Evolutionary conservation across 2,797 vertebrate species (phyloP), one percentile per base, ranked within the genome.

Genomic region (Brotogeris chrysoptera): DNA sequence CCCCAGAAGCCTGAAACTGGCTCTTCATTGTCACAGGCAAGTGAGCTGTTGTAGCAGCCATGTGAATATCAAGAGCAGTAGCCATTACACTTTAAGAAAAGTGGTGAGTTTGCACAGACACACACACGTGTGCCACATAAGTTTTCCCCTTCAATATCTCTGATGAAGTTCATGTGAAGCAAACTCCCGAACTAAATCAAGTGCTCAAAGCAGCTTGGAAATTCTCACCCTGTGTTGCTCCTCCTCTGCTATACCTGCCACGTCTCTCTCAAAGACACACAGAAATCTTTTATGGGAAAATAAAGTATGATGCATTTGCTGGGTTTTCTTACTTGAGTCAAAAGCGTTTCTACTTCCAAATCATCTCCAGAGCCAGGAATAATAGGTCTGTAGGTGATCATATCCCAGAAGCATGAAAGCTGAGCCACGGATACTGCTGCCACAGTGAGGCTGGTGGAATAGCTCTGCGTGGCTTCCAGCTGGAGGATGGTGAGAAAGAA

Each of bases 71-170:
- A 41, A 73, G 50, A 50, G 69, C 2, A 2, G 64, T 52, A 16
- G 23, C 39, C 0, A 0, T 53, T 32, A 30, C 11, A 12, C 32
- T 41, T 10, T 5, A 27, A 50, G 73, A 14, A 25, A n/a, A 68
- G 59, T 2, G 17, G 53, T 52, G 77, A 46, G 63, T 61, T 78
- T 43, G 19, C 32, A 74, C 39, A n/a, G 1, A 30, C 10, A 19
- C n/a, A 27, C 6, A 23, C 2, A 2, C 0, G 0, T 18, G 44
- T 24, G 9, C 3, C 69, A 44, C 10, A 19, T 8, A 15, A 12
- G 10, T 63, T 53, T 68, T 34, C 50, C n/a, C 14, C 28, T 44
- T 21, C 10, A 23, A 3, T 14, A 53, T 18, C 55, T 77, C 55
- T 41, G 43, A 41, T 63, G 20, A 46, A 50, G 41, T 47, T 63